A percentile compares a stretch with the other conserved stretches of the same genome.
phyloP scores from a whole-genome alignment of 2,888 invertebrate genomes.

The Tridacna crocea region DNA sequence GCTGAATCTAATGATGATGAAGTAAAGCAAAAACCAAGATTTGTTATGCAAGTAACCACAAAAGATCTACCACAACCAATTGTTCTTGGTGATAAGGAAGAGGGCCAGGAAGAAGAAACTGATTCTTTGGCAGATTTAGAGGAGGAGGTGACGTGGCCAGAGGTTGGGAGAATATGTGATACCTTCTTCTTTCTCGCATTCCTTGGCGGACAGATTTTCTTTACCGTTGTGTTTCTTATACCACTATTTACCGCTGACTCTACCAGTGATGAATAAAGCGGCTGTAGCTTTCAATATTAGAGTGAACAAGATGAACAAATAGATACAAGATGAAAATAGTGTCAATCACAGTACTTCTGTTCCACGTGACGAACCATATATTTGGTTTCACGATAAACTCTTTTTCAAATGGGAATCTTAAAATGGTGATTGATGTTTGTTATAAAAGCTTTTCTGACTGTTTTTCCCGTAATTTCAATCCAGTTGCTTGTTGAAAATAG shows the following conservation, averaged over 20 bases:
- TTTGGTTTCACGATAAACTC: too few species aligned
- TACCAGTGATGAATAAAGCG: conserved; percentile 9
- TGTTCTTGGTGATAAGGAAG: conserved; percentile 8
- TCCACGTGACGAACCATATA: not conserved
- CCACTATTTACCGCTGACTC: conserved; percentile 48
- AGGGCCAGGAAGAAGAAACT: conserved; percentile 24
- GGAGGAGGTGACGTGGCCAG: conserved; percentile 55
- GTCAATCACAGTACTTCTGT: too few species aligned
- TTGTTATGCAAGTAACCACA: conserved; percentile 2
- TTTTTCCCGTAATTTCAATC: too few species aligned
- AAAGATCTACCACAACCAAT: conserved; percentile 5
- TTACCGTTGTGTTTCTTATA: conserved; percentile 54
- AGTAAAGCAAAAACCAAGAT: conserved; percentile 2
- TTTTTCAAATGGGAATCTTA: too few species aligned
- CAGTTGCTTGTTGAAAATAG: too few species aligned
- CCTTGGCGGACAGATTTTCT: conserved; percentile 47
- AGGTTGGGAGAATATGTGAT: conserved; percentile 55
- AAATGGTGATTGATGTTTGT: too few species aligned
- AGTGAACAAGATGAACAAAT: too few species aligned
- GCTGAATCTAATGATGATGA: not conserved
- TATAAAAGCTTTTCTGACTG: too few species aligned
- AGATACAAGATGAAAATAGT: too few species aligned
- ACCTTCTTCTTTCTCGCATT: conserved; percentile 57
- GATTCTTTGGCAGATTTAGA: conserved; percentile 58
- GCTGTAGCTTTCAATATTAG: too few species aligned